Base-by-base conservation (phyloP, 2,113 vertebrate genomes). In the Butorides virescens region DNA sequence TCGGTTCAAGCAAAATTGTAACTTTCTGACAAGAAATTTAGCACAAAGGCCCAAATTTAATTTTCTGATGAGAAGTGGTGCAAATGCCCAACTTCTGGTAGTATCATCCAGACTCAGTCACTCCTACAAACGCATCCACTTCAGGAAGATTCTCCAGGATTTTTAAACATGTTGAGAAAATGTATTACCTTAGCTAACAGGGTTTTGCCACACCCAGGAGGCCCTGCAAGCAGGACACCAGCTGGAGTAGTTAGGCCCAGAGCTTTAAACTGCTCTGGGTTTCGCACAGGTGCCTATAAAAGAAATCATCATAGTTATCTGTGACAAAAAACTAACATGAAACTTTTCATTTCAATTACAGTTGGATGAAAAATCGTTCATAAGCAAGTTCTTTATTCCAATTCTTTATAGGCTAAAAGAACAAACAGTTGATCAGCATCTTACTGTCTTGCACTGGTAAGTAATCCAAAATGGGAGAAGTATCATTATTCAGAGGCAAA, bases 201-300 rank as follows among this genome's bases (percentile, higher is more conserved):
- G 1, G 99, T 99, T 94, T 99, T 99, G 46, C 99, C 99, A 96
- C 99, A 99, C 13, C 99, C 99, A 46, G 99, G 99, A 75, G 99
- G 99, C 50, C 99, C 99, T 42, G 99, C 99, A 72, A 99, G 98
- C 71, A 99, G 97, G 19, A 99, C 97, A 15, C 99, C 99, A n/a
- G 99, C 98, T 10, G 99, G 99, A 86, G 98, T 97, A 49, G 95
- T 98, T 65, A 99, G 98, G 11, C 99, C 99, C 58, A 99, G 98
- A 52, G 99, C 98, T 93, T 78, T 98, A 92, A 99, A 99, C 85
- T 98, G 98, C 79, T 99, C 98, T 12, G 99, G 99, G 82, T 98
- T 98, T 47, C 98, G 98, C 22, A 99, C 98, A 3, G 99, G 99
- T 47, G 99, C 99, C 99, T 99, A 79, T 67, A 85, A 95, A 50